Percentiles rank a stretch among this genome's conserved stretches.
Conservation (phyloP, 2,797 vertebrate genomes). For the Hyperoplus immaculatus region DNA sequence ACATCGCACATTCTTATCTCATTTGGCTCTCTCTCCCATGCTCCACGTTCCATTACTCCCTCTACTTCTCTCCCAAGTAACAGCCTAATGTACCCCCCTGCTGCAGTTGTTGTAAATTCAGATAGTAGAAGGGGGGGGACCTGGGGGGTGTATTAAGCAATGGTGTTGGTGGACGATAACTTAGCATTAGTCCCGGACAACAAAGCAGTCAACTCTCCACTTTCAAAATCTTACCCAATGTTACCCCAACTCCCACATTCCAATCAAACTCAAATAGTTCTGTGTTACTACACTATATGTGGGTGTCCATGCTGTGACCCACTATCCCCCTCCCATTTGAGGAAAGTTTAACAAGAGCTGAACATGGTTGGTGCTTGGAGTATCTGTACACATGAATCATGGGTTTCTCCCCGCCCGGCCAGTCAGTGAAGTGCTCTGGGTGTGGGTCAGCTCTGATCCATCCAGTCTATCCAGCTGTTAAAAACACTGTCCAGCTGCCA, state of each 20-base stretch:
- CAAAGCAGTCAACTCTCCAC: neutral
- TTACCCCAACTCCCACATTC: neutral
- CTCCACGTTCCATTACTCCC: constrained; percentile 52
- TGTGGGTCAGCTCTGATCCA: constrained; percentile 64
- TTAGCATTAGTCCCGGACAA: constrained; percentile 4
- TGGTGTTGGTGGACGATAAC: neutral
- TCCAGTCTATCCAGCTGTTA: constrained; percentile 68
- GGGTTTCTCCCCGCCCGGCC: constrained; percentile 35
- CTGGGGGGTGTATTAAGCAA: constrained; percentile 2
- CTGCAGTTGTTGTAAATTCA: constrained; percentile 33
- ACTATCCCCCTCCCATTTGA: neutral
- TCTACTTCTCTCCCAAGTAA: constrained; percentile 42
- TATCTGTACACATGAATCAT: constrained; percentile 57
- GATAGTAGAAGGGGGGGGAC: constrained; percentile 1
- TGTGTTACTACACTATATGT: neutral
- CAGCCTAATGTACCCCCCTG: constrained; percentile 5
- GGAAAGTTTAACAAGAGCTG: constrained; percentile 40
- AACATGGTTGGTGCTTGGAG: constrained; percentile 27
- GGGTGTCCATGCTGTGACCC: constrained; percentile 20
- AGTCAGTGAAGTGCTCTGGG: constrained; percentile 43
- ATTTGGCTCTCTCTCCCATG: constrained; percentile 54
- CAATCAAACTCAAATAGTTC: neutral
- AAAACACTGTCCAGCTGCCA: constrained; percentile 73
- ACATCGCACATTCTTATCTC: constrained; percentile 74
- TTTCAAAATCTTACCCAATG: neutral